Evolutionary conservation across 2,113 vertebrate species (phyloP).

Genomic region (Symphodus melops): DNA sequence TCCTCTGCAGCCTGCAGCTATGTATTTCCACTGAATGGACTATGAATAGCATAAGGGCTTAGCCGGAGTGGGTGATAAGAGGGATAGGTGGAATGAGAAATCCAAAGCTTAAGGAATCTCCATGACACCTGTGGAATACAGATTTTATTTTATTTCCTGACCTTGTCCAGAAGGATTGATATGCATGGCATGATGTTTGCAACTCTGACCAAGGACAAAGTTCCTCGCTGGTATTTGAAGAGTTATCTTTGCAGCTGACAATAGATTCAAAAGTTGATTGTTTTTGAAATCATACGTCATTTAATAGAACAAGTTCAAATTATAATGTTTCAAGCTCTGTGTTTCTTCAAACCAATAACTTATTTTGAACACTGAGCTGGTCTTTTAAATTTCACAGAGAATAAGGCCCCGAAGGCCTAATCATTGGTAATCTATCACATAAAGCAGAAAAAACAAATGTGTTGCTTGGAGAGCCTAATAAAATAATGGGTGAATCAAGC

Average conservation of each 20-base stretch:
- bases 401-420: neutral
- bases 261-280: neutral
- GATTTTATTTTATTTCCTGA: slow-evolving; percentile 2
- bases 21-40: slow-evolving; percentile 34
- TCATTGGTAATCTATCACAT: neutral
- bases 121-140: slow-evolving; percentile 49
- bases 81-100: slow-evolving; percentile 43
- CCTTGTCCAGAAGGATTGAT: neutral
- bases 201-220: neutral
- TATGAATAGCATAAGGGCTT: slow-evolving; percentile 42
- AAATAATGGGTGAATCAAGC: slow-evolving; percentile 1
- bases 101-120: slow-evolving; percentile 45
- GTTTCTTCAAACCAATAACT: slow-evolving; percentile 19
- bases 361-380: neutral
- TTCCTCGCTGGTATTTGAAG: slow-evolving; percentile 15
- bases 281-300: neutral
- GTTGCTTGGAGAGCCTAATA: slow-evolving; percentile 6
- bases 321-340: neutral
- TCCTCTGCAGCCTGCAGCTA: slow-evolving; percentile 9
- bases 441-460: neutral
- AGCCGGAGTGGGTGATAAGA: slow-evolving; percentile 59
- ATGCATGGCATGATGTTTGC: neutral
- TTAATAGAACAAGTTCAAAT: neutral
- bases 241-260: slow-evolving; percentile 4
- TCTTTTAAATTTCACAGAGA: slow-evolving; percentile 11